phyloP scores from a whole-genome alignment of 1,140 invertebrate genomes.

The Anagrus nilaparvatae region DNA sequence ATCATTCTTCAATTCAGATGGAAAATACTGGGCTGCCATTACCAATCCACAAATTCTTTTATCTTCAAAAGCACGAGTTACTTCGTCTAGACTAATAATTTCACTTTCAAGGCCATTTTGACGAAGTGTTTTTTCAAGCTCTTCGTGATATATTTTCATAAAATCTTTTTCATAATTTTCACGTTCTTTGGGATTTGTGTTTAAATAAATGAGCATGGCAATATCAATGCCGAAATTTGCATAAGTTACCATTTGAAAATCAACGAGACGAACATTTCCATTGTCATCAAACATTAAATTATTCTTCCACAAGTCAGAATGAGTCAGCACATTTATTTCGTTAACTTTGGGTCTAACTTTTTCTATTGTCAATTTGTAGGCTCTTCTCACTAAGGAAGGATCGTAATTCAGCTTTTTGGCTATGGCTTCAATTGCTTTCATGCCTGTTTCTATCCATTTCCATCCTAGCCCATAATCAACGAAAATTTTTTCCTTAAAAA shows the following conservation, averaged over 20 bases:
- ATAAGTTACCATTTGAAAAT: conserved; percentile 6
- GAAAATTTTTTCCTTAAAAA: conserved; percentile 1
- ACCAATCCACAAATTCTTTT: conserved; percentile 1
- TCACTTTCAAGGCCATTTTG: neutral
- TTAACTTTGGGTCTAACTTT: neutral
- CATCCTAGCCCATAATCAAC: neutral
- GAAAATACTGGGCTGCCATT: neutral
- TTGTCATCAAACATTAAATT: conserved; percentile 4
- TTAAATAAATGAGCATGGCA: neutral
- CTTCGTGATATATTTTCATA: neutral
- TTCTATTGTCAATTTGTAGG: neutral
- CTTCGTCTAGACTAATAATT: neutral
- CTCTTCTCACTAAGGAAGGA: neutral
- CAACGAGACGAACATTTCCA: neutral
- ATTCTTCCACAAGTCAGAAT: conserved; percentile 4
- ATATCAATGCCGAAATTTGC: neutral
- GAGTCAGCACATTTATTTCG: conserved; percentile 1
- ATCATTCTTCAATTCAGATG: neutral
- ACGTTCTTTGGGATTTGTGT: neutral
- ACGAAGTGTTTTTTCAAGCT: neutral
- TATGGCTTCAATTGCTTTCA: neutral
- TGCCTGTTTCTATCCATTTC: conserved; percentile 3
- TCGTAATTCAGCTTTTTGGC: neutral
- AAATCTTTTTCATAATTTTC: neutral
- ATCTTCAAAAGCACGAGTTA: neutral